Conservation (phyloP, 2,888 invertebrate species). For the Lymantria monacha region DNA sequence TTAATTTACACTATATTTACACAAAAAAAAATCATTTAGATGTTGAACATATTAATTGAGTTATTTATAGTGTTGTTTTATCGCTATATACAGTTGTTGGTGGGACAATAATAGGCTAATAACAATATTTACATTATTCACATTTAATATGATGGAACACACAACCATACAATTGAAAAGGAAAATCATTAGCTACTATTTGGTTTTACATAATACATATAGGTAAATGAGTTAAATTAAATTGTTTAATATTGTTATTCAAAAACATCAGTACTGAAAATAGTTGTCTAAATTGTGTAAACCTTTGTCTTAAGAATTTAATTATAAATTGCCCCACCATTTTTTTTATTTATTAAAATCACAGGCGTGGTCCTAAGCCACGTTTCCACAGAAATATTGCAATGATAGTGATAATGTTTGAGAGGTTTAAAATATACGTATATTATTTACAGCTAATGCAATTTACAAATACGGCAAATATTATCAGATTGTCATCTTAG, state of each 20-base stretch:
- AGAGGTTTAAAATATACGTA: neutral
- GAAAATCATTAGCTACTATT: neutral
- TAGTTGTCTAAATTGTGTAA: no score
- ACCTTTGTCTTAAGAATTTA: constrained; percentile 35
- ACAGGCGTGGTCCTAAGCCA: constrained; percentile 37
- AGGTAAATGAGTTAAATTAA: neutral
- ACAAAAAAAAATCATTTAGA: constrained; percentile 13
- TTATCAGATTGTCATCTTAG: neutral
- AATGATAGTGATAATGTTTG: neutral
- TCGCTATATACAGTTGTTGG: constrained; percentile 49
- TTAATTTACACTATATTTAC: constrained; percentile 28
- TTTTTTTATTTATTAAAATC: constrained; percentile 35
- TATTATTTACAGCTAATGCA: neutral
- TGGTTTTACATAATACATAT: neutral
- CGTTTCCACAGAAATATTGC: constrained; percentile 31
- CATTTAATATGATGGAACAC: neutral
- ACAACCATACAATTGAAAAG: neutral
- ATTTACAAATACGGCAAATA: neutral
- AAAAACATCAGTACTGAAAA: no score
- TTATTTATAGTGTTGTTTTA: constrained; percentile 38
- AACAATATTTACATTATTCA: constrained; percentile 26
- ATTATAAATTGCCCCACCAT: constrained; percentile 53
- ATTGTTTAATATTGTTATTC: neutral
- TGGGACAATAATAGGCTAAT: constrained; percentile 67
- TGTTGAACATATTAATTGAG: neutral